Evolutionary conservation across 2,888 invertebrate genomes (phyloP).

Genomic region (Andrena marginata): DNA sequence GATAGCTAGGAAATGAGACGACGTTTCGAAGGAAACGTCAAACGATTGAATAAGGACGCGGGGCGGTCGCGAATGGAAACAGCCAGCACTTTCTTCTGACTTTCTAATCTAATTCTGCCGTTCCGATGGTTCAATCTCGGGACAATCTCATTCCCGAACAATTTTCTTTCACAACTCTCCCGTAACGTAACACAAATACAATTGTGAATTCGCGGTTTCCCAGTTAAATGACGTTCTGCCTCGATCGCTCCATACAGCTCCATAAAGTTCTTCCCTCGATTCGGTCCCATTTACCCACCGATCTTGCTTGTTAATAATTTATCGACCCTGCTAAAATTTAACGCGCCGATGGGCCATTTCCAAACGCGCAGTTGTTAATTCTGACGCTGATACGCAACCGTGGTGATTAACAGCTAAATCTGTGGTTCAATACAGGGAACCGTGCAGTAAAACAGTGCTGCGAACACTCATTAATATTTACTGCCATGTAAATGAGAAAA

Average conservation of each 20-base stretch:
- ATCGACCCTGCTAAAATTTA: no score
- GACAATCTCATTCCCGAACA: background rate
- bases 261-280: no score
- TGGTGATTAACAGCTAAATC: no score
- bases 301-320: no score
- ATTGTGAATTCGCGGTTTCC: background rate
- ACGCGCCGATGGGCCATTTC: no score
- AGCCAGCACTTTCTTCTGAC: slow-evolving; percentile 34
- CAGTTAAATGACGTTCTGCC: background rate
- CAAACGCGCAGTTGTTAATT: no score
- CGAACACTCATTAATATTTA: no score
- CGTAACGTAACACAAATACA: background rate
- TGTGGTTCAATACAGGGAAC: no score
- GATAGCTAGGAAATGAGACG: slow-evolving; percentile 72
- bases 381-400: no score
- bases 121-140: background rate
- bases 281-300: no score
- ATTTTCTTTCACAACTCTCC: background rate
- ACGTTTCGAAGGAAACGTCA: slow-evolving; percentile 70
- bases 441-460: no score
- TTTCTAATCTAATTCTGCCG: slow-evolving; percentile 38
- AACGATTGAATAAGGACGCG: slow-evolving; percentile 60
- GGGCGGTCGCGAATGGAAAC: slow-evolving; percentile 55
- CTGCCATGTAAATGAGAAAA: no score
- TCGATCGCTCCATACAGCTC: background rate